Conservation (phyloP, 2,113 vertebrate genomes). For the Trochalopteron elliotii region DNA sequence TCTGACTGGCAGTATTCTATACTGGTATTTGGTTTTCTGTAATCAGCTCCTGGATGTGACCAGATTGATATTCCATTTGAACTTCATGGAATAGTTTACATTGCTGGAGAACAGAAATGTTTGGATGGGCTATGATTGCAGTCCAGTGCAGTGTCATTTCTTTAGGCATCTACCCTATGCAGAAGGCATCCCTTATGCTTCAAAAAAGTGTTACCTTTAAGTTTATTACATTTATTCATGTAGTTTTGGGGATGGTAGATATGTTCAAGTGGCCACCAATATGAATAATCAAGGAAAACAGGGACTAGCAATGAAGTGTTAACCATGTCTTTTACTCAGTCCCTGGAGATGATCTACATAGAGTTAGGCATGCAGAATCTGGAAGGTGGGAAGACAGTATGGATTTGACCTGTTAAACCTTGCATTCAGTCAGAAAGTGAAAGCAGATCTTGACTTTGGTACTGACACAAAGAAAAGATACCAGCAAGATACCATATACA, state of each 20-base stretch:
- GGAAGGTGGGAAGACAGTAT: not conserved
- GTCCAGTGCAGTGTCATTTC: not conserved
- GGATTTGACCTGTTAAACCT: not conserved
- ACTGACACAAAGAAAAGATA: not conserved
- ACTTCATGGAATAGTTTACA: conserved; percentile 5
- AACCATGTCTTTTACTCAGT: not conserved
- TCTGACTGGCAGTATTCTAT: not conserved
- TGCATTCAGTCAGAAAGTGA: not conserved
- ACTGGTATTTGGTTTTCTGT: not conserved
- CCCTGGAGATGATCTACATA: not conserved
- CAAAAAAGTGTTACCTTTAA: not conserved
- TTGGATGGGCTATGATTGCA: not conserved
- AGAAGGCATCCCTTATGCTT: not conserved
- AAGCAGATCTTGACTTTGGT: not conserved
- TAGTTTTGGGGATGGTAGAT: not conserved
- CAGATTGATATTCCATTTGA: not conserved
- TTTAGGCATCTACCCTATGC: not conserved
- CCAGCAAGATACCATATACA: not conserved
- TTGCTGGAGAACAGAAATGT: not conserved
- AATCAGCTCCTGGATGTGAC: not conserved
- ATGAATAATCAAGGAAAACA: not conserved
- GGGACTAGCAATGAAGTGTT: not conserved
- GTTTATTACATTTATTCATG: not conserved
- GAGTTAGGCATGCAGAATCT: not conserved
- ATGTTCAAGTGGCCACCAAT: not conserved